phyloP scores from a whole-genome alignment of 2,113 vertebrate species.

The Oxyura jamaicensis region DNA sequence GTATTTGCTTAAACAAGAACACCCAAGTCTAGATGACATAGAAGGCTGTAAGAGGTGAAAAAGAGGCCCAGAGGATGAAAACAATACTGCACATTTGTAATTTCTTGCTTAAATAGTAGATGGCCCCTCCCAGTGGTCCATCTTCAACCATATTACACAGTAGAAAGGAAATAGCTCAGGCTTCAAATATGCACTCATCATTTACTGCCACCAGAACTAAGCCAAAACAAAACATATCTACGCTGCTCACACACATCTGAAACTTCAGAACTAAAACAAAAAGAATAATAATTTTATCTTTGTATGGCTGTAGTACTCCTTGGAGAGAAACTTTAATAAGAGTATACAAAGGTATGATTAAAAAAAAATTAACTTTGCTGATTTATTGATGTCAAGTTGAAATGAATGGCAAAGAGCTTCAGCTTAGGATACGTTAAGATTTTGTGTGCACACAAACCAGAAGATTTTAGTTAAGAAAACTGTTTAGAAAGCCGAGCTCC shows the following conservation, averaged over 20 bases:
- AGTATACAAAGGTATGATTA: neutral
- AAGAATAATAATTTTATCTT: neutral
- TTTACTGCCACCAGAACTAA: neutral
- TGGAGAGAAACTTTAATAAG: neutral
- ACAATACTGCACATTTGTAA: neutral
- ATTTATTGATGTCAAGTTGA: neutral
- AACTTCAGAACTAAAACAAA: neutral
- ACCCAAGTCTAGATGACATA: neutral
- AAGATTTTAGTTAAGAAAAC: neutral
- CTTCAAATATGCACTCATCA: neutral
- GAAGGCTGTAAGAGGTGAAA: neutral
- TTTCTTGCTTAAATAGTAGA: neutral
- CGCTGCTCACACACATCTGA: neutral
- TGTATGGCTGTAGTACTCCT: neutral
- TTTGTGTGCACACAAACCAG: neutral
- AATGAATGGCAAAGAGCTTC: neutral
- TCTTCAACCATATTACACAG: neutral
- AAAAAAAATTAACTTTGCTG: neutral
- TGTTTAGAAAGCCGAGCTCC: neutral
- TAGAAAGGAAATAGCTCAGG: neutral
- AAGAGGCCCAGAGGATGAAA: neutral
- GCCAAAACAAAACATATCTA: neutral
- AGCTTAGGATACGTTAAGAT: neutral
- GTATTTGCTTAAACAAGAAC: conserved; percentile 39
- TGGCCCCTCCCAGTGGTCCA: neutral